Base-by-base conservation (phyloP, 1,140 invertebrate species). In the Lepidurus packardi region DNA sequence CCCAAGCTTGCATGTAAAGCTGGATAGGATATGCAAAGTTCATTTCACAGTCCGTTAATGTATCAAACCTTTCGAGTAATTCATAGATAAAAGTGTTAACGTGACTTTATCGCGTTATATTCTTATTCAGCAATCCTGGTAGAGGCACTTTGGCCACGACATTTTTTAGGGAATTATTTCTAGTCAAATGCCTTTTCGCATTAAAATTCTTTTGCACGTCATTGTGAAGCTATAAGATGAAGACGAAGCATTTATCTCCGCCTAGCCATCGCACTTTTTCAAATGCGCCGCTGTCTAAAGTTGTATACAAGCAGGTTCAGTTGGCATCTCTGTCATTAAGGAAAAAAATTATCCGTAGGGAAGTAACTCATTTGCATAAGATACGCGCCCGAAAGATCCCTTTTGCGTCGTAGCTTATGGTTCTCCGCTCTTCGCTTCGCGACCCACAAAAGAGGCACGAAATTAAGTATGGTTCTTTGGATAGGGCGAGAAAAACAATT, bases 251-350 rank as follows among this genome's bases (percentile, higher is more conserved):
- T 65, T 65, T 65, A 65, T 65, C 53, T 65, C 53, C 53, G 53
- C 53, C 6, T 16, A 65, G 53, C 53, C 53, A 65, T 65, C 53
- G 21, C 21, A 65, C 53, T 13, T 65, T 34, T 65, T 65, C 13
- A 65, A 13, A 21, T 65, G 5, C 21, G n/a, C 53, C 53, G 53
- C 53, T 7, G 9, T 65, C 53, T 65, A 16, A 16, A 11, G 53
- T 65, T 65, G 53, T 65, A 65, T 65, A 65, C 53, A 65, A 11
- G 53, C 53, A 16, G 21, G 21, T 13, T n/a, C 53, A 21, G 53
- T 65, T 65, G 53, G 53, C 53, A 65, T 21, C 53, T 65, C 53
- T 65, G 53, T 65, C 53, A 65, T 65, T 65, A 65, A 65, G 53
- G 16, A 65, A 65, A 65, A 65, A 65, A 34, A 34, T 7, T 65